Base-by-base conservation (phyloP, 2,888 invertebrate genomes). In the Tetrapedia diversipes region DNA sequence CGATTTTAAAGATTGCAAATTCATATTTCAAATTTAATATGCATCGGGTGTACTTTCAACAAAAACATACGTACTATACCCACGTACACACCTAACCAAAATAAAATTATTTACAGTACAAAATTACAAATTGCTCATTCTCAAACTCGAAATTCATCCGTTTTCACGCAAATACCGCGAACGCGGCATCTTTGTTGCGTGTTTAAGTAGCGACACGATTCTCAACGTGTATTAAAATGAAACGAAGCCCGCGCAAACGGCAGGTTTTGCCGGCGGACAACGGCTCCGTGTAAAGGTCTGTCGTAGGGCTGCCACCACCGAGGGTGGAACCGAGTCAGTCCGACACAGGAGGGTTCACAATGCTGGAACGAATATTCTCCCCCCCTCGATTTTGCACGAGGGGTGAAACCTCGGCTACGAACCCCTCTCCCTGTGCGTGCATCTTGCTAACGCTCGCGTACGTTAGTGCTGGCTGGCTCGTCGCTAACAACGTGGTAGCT, bases 391-490 rank as follows among this genome's bases (percentile, higher is more conserved):
- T 76, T 73, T 79, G 77, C 73, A 75, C 79, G 77, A 84, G 69
- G 83, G 83, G 80, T 76, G 69, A 81, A 77, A 75, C 61, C 71
- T 75, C 72, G 53, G 41, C n/a, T n/a, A 63, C 69, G 75, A 64
- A 19, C 63, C 81, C 53, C 72, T 76, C 79, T 24, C 45, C n/a
- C 81, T 74, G 63, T 79, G 82, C 74, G 70, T 84, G 77, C 76
- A 75, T 79, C 86, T 87, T 86, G 86, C 77, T 69, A 81, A 77
- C 79, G 81, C 43, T 65, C 81, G 83, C 72, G 75, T 80, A 80
- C 85, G 87, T 87, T 87, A 86, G 86, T 86, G 77, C 83, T 82
- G 79, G 84, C 79, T 83, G 82, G 81, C 73, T 77, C 83, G 76
- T 71, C 86, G 74, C 11, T 57, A 16, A 74, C 45, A 41, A 49